Evolutionary conservation across 2,888 invertebrate genomes (phyloP), one percentile per base, ranked within the genome.

Genomic region (Cecidostiba fungosa): DNA sequence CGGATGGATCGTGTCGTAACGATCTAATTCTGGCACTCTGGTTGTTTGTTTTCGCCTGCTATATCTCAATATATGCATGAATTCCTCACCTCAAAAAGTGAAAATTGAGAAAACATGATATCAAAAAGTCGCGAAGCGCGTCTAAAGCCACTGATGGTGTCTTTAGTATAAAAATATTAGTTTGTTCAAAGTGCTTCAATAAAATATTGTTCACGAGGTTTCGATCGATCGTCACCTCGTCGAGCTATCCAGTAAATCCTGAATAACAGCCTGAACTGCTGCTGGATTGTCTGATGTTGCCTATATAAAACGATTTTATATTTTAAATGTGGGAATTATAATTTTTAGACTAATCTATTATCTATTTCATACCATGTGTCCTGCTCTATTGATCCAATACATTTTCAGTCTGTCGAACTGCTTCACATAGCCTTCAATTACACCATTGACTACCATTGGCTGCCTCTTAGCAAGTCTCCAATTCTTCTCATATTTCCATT

Each of bases 301-400:
- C 69, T 69, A 19, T 0, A 16, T 54, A 4, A 54, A n/a, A 54
- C 0, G 3, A 54, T 54, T 54, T 54, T n/a, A 1, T n/a, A 16
- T 19, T 50, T 3, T 2, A 19, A 50, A 50, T 19, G 16, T 69
- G 10, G 23, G 3, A 16, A 29, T 69, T 4, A 29, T 14, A 29
- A 69, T 29, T 4, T 19, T 4, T 16, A 69, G 16, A 32, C 29
- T 4, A 29, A 32, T 29, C 29, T 32, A 69, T 29, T 14, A 14
- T 84, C 0, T 23, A 66, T 73, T 32, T 36, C 36, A 26, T 94
- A 96, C 97, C 95, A 97, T 97, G 90, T 97, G 97, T 36, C 97
- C 97, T 85, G 97, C 96, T 88, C 96, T 94, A 87, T 97, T 95
- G 85, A 97, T 95, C 96, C 97, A 97, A 92, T 96, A 97, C 92